Evolutionary conservation across 1,140 invertebrate species (phyloP).

Genomic region (Heliconius eleuchia): DNA sequence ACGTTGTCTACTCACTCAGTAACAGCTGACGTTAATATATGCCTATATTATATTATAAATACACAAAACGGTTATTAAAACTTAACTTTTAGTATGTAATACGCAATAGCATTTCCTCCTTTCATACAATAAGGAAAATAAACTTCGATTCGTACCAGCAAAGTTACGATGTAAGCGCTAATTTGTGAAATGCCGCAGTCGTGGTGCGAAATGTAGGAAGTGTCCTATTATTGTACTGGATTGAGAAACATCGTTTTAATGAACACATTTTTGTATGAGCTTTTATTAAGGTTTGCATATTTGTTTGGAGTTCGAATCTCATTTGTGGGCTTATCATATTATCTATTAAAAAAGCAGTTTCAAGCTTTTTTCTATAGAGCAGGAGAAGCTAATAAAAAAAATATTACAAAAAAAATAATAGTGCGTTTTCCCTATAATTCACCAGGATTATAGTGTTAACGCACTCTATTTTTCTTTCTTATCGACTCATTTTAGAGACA

Average conservation of each 20-base stretch:
- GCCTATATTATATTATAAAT: neutral
- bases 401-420: too few relatives aligned
- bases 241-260: constrained; percentile 3
- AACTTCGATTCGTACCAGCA: neutral
- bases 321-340: neutral
- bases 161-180: constrained; percentile 4
- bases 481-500: neutral
- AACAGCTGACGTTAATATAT: too few relatives aligned
- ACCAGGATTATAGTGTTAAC: neutral
- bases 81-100: neutral
- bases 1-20: too few relatives aligned
- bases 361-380: too few relatives aligned
- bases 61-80: neutral
- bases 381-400: too few relatives aligned
- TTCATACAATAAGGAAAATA: constrained; percentile 9
- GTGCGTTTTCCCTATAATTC: too few relatives aligned
- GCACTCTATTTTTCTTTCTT: neutral
- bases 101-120: neutral
- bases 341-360: too few relatives aligned
- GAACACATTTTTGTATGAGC: neutral
- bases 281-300: neutral
- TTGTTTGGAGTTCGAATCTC: too few relatives aligned
- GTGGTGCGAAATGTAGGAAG: constrained; percentile 10
- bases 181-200: constrained; percentile 23
- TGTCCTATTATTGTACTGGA: neutral